phyloP scores from a whole-genome alignment of 2,113 vertebrate genomes.

The Rhizomys pruinosus region DNA sequence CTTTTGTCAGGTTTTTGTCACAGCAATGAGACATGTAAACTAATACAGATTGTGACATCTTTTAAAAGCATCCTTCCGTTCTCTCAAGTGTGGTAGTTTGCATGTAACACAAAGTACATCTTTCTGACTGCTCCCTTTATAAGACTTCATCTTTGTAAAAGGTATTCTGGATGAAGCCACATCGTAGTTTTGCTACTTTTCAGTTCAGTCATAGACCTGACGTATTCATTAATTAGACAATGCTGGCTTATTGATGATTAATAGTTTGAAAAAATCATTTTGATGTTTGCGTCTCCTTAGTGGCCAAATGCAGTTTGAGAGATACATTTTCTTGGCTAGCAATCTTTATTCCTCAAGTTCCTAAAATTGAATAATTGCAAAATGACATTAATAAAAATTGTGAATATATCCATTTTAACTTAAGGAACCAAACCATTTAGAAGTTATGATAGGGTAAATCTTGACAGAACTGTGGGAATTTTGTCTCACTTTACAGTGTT shows the following conservation, averaged over 20 bases:
- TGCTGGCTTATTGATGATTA: not conserved
- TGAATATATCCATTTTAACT: conserved; percentile 17
- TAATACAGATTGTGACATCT: too few species aligned
- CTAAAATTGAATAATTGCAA: conserved; percentile 50
- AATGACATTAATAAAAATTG: conserved; percentile 24
- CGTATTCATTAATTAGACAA: conserved; percentile 1
- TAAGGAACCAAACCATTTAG: conserved; percentile 29
- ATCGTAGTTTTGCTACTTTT: conserved; percentile 29
- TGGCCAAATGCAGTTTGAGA: conserved; percentile 20
- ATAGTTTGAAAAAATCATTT: conserved; percentile 18
- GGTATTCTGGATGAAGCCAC: conserved; percentile 8
- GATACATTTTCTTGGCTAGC: not conserved
- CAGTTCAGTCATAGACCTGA: not conserved
- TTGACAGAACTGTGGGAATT: conserved; percentile 40
- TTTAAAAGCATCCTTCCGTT: not conserved
- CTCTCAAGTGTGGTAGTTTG: not conserved
- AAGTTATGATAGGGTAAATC: conserved; percentile 8
- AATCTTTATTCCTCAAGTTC: conserved; percentile 28
- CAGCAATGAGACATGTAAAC: too few species aligned
- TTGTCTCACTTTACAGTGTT: conserved; percentile 17
- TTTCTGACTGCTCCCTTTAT: not conserved
- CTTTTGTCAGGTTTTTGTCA: too few species aligned
- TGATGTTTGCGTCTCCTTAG: not conserved
- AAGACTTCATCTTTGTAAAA: not conserved
- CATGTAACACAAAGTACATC: too few species aligned